Evolutionary conservation across 2,113 vertebrate genomes (phyloP), one percentile per base, ranked within the genome.

Genomic region (Mus spicilegus): DNA sequence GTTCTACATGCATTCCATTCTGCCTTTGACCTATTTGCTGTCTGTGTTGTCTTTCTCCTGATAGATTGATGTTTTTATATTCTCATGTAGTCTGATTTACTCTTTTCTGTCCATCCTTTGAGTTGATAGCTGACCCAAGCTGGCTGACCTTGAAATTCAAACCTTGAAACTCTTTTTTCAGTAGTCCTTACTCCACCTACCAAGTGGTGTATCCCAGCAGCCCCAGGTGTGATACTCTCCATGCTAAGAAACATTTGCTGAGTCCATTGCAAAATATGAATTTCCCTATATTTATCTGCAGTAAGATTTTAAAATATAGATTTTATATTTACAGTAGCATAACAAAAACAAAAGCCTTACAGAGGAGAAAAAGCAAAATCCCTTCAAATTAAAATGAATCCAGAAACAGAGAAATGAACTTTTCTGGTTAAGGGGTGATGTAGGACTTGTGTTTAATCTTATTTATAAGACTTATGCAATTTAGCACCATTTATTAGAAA

Each of bases 31-130:
- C 51, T 96, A 20, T 78, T 90, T 87, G 51, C 61, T 81, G 73
- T 78, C 39, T 56, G 87, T 39, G 30, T 51, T 85, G 20, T 63
- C 20, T 58, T 1, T 84, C 69, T 76, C 80, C 65, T 72, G 14
- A 90, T 33, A 49, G 93, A 58, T 42, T 90, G 30, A 96, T 51
- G 6, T 75, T 78, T 81, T 94, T 81, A 76, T 9, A 88, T 88
- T 95, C 94, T 89, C 81, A 65, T 56, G 22, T 84, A 67, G 4
- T 84, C 8, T 82, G 81, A 39, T 56, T 61, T 91, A 42, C 56
- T 7, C 54, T 73, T 87, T 93, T 91, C 87, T 65, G 17, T 22
- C 65, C 12, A 42, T 75, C 51, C 56, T 65, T 58, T 58, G 39
- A 9, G 75, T 75, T 58, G 36, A 6, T 56, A 28, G 3, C 36